phyloP scores from a whole-genome alignment of 2,113 vertebrate species.

The Pseudonaja textilis region DNA sequence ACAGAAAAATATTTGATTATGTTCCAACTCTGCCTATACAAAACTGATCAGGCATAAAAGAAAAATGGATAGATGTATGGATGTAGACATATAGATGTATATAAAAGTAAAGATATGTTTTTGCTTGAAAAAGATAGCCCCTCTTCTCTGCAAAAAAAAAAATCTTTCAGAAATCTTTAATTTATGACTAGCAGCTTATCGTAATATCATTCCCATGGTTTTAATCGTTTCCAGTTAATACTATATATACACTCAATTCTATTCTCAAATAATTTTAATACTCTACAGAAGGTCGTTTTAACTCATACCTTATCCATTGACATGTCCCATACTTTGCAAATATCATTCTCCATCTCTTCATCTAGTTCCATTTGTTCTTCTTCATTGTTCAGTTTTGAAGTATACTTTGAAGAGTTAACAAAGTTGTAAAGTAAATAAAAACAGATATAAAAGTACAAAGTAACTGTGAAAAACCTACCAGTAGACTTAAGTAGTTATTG shows the following conservation, averaged over 20 bases:
- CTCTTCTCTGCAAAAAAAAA: background rate
- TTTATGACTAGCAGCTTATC: background rate
- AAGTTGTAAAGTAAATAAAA: constrained; percentile 63
- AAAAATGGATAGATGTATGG: background rate
- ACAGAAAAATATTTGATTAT: background rate
- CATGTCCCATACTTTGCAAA: constrained; percentile 98
- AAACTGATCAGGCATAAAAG: background rate
- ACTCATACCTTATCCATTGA: constrained; percentile 89
- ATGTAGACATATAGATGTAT: background rate
- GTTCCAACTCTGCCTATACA: background rate
- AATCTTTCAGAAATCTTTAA: background rate
- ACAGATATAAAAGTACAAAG: background rate
- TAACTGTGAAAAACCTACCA: background rate
- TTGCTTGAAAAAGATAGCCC: background rate
- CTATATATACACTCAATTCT: background rate
- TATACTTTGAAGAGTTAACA: constrained; percentile 71
- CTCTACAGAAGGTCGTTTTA: background rate
- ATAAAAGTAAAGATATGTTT: background rate
- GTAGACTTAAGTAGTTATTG: background rate
- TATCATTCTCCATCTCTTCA: constrained; percentile 88
- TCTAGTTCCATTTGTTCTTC: constrained; percentile 71
- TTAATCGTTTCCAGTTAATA: background rate
- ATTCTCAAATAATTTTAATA: background rate
- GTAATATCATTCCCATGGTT: background rate
- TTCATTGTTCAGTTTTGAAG: constrained; percentile 49